Evolutionary conservation across 2,113 vertebrate genomes (phyloP).

Genomic region (Ammodytes dubius): DNA sequence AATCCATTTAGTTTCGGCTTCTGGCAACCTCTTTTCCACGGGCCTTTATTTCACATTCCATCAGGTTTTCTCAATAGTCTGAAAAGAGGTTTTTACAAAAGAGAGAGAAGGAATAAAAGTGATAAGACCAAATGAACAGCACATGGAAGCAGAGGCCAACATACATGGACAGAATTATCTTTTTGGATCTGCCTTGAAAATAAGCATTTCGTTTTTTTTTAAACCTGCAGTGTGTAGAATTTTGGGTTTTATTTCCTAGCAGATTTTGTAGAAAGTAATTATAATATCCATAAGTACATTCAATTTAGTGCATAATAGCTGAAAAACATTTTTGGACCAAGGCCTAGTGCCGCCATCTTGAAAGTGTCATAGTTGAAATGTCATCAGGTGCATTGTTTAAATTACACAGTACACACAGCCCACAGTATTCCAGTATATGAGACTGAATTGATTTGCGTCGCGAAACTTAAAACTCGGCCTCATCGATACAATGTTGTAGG

Average conservation of each 20-base stretch:
- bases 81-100: constrained; percentile 12
- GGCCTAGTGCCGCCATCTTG: too few species aligned
- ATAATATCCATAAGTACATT: too few species aligned
- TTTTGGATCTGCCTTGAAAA: not conserved
- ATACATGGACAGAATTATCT: too few species aligned
- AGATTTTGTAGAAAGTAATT: too few species aligned
- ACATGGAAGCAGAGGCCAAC: not conserved
- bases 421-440: not conserved
- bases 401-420: not conserved
- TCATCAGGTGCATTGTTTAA: too few species aligned
- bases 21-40: constrained; percentile 49
- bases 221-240: too few species aligned
- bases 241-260: too few species aligned
- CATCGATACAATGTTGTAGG: not conserved
- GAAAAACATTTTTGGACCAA: too few species aligned
- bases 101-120: constrained; percentile 17
- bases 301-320: too few species aligned
- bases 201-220: too few species aligned
- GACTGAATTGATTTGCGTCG: constrained; percentile 6
- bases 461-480: not conserved
- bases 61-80: constrained; percentile 27
- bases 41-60: constrained; percentile 58
- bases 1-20: constrained; percentile 77
- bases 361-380: too few species aligned
- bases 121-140: constrained; percentile 25